Base-by-base conservation (phyloP, 2,888 invertebrate genomes). In the Loripinus fragilis region DNA sequence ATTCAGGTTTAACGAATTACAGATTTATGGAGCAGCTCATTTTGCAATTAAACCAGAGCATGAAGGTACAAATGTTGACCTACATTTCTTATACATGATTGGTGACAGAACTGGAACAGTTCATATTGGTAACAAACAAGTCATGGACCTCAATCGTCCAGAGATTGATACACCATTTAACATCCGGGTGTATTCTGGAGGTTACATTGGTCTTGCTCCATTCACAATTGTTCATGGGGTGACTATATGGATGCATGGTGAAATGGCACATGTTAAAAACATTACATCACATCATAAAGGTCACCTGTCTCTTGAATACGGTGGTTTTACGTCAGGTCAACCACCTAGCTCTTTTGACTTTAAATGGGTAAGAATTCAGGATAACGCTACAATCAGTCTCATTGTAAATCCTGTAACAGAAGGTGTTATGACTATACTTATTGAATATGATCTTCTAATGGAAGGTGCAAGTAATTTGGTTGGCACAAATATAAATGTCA, bases 21-120 rank as follows among this genome's bases (percentile, higher is more conserved):
- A 88, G 70, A 88, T 89, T 23, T 88, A 86, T 71, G 88, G 89
- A 15, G 83, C 74, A 45, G 87, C 89, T 0, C 89, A 89, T 65
- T 33, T 89, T 35, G 88, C 88, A 10, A 74, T 88, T 28, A 76
- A 85, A 38, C 86, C 87, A 8, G 81, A 87, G 0, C 78, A 83
- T 25, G 76, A 81, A 33, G 78, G 81, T 8, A 73, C 78, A 3
- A 66, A 70, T 12, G 85, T 87, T 1, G 81, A 86, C 64, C 38
- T 90, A 1, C 88, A 78, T 76, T 90, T 90, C 83, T 75, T 87
- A 10, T 86, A 90, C 78, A 90, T 90, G 90, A 90, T 90, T 25
- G 90, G 90, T 0, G 90, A 90, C 67, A 70, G 89, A 25, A 81
- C 90, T 10, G 90, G 90, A n/a, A 90, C 90, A 7, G 86, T 90